Evolutionary conservation across 1,140 invertebrate genomes (phyloP), one percentile per base, ranked within the genome.

Genomic region (Drosophila guanche): DNA sequence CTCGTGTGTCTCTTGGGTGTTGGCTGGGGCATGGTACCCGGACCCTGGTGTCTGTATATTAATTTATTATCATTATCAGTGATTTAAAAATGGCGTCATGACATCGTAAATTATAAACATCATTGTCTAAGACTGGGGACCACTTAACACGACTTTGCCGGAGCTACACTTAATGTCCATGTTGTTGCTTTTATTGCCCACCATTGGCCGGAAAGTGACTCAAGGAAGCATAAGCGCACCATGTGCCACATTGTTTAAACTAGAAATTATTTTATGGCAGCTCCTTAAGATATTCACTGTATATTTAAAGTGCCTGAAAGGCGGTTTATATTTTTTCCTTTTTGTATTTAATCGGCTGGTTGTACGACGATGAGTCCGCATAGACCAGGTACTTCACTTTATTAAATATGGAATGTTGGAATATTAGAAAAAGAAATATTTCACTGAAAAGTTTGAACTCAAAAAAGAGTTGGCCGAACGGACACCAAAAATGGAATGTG

Each of bases 41-140:
- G 41, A 23, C 66, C 27, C 56, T 57, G 73, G 69, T 76, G 74
- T 61, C 62, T 71, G 77, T 79, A 88, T 88, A 88, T 88, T 88
- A 88, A 88, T 88, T 88, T 88, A 88, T 88, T 89, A 88, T 89
- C 83, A 89, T 88, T 88, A 88, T 88, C 83, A 89, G 83, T 88
- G 83, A 88, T 88, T 88, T 88, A 83, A 88, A 86, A 88, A 88
- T 84, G 83, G 84, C 84, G 79, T 89, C 79, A 77, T 73, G 79
- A 78, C 81, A 71, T 88, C 79, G 79, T 88, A 88, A 88, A 89
- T 88, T 83, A 80, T 89, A 86, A 86, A 81, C 67, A 78, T 61
- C 58, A 67, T 67, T 76, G 77, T 74, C 62, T 62, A 74, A 68
- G 72, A 66, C 67, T 59, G 78, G 78, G 83, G 77, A 81, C 73